Evolutionary conservation across 2,888 invertebrate genomes (phyloP), one percentile per base, ranked within the genome.

Genomic region (Mimas tiliae): DNA sequence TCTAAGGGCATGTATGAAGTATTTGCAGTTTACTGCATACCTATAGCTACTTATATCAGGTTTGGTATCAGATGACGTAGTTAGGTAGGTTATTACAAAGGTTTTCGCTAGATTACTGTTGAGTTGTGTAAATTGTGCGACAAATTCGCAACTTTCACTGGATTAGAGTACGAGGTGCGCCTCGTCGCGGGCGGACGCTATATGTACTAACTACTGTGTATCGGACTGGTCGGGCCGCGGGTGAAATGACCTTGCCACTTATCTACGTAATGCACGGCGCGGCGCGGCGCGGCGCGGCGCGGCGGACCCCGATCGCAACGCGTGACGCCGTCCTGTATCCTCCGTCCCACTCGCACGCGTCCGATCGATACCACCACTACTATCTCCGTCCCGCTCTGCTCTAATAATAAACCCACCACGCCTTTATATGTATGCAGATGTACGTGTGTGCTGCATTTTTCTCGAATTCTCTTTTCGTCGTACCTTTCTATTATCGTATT

Each of bases 171-270:
- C 69, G 65, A 7, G 8, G 9, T 7, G 38, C 7, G 38, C 38
- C 38, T 6, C 65, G 65, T 67, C 70, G 66, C 52, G 47, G 45
- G 65, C 64, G 62, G 38, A 53, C 71, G 76, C 73, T 74, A 74
- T 71, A 73, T 74, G 71, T 72, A 68, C 70, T 69, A 70, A 27
- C 27, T 27, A 27, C 4, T 27, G 27, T n/a, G 27, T 8, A 63
- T 55, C 69, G 70, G n/a, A n/a, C n/a, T n/a, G n/a, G 70, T 72
- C 66, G 55, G 64, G 76, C 72, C 74, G 77, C 79, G 74, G 75
- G 82, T 76, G 79, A 83, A 84, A 83, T 91, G 92, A 91, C 92
- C 92, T 93, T 91, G 91, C 78, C 78, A 87, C 76, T 87, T 89
- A 90, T 89, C 90, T 88, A 82, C 86, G 75, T 78, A 82, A n/a